Percentiles rank a stretch among this genome's conserved stretches.
Evolutionary conservation across 2,888 invertebrate species (phyloP).

Genomic region (Drosophila eohydei): DNA sequence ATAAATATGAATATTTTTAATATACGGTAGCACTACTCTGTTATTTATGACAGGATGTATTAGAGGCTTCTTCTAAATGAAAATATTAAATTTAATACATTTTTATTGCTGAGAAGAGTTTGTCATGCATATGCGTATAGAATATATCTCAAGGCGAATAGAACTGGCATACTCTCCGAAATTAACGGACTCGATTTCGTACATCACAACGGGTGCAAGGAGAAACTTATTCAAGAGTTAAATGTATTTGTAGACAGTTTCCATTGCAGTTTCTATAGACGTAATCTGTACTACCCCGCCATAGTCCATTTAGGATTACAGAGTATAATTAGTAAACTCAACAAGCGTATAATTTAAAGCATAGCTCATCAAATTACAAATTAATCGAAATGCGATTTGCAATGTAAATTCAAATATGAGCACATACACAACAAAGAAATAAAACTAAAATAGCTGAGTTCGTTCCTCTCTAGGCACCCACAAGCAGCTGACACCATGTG

Average conservation of each 20-base stretch:
- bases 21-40: too few species aligned
- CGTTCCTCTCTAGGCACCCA: constrained; percentile 3
- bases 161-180: too few species aligned
- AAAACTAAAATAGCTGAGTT: constrained; percentile 18
- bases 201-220: too few species aligned
- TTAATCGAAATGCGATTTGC: constrained; percentile 60
- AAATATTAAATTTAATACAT: neutral
- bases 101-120: neutral
- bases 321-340: constrained; percentile 21
- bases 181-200: too few species aligned
- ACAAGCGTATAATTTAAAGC: constrained; percentile 19
- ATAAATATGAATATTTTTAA: neutral
- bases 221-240: too few species aligned
- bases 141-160: neutral
- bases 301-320: constrained; percentile 12
- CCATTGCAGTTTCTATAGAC: neutral
- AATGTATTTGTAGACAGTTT: neutral
- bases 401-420: constrained; percentile 44
- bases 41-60: neutral
- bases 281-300: neutral
- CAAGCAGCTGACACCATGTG: constrained; percentile 31
- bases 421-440: neutral
- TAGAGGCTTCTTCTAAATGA: neutral
- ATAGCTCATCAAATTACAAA: constrained; percentile 60
- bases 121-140: neutral